phyloP scores from a whole-genome alignment of 2,113 vertebrate species.

The Prochilodus magdalenae region DNA sequence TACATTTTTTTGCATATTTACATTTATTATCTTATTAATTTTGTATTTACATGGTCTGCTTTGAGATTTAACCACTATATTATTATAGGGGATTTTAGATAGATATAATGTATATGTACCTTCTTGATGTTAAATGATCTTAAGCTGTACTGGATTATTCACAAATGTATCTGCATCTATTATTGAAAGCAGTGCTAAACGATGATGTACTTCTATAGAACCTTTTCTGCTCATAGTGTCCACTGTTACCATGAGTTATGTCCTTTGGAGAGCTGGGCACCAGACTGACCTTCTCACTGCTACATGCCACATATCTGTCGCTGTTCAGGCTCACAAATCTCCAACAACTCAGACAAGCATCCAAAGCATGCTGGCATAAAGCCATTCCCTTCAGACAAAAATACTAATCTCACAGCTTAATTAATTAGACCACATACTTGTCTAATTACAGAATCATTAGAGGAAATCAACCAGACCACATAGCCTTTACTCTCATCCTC shows the following conservation, averaged over 20 bases:
- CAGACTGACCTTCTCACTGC: conserved; percentile 21
- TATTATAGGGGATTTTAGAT: too few relatives aligned
- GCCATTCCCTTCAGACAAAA: not conserved
- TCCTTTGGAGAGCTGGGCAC: not conserved
- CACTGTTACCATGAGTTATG: not conserved
- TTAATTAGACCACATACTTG: not conserved
- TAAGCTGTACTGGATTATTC: too few relatives aligned
- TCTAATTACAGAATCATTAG: not conserved
- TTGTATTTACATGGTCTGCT: too few relatives aligned
- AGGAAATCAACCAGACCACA: not conserved
- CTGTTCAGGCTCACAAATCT: conserved; percentile 13
- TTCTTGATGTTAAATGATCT: too few relatives aligned
- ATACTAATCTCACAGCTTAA: not conserved
- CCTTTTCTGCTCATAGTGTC: not conserved
- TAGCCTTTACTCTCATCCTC: not conserved
- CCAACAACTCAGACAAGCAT: not conserved
- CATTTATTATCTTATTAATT: too few relatives aligned
- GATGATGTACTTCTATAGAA: too few relatives aligned
- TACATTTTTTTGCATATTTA: too few relatives aligned
- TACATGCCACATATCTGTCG: not conserved
- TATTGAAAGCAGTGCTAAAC: too few relatives aligned
- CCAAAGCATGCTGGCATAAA: not conserved
- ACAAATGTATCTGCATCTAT: too few relatives aligned
- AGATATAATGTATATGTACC: too few relatives aligned
- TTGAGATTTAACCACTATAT: too few relatives aligned